Evolutionary conservation across 1,140 invertebrate genomes (phyloP), one percentile per base, ranked within the genome.

Genomic region (Brachionus rubens): DNA sequence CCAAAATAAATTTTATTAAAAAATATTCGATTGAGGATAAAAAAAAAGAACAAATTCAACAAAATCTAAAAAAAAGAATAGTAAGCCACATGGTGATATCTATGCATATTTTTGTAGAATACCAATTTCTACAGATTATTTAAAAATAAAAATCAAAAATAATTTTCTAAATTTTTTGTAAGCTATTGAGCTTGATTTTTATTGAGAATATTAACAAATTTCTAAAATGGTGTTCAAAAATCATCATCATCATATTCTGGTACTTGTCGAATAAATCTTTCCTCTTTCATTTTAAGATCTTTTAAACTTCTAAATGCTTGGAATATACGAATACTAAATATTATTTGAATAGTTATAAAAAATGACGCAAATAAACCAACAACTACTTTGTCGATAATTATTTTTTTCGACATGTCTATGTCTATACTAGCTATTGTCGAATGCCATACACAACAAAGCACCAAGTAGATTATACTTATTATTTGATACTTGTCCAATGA

Each of bases 401-500:
- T 72, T 24, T 54, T 48, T 50, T 48, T 50, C 1, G 46, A 33
- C 68, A 50, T 48, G 24, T 72, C 68, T 19, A 72, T 19, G 12
- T 10, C 26, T 36, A 72, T 36, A 33, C 30, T 40, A 0, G 68
- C 33, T 33, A 72, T 48, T 16, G 68, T 72, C 7, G 70, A 41
- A 26, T 75, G 70, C 70, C 70, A 75, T 16, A 75, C 41, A 12
- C 47, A 52, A 19, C 47, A 54, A 0, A 52, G 2, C 14, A 75
- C 70, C 48, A 75, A 47, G 46, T 54, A 54, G 46, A 75, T 54
- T 47, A 75, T 75, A 52, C 52, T 36, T 2, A 33, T 54, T 36
- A 75, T 75, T 59, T 52, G 47, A 59, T 75, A 75, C 26, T 59
- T 54, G 40, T 75, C 70, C 26, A 75, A 28, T 14, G 70, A 75